Conservation (phyloP, 2,888 invertebrate genomes). For the Pheosia gnoma region DNA sequence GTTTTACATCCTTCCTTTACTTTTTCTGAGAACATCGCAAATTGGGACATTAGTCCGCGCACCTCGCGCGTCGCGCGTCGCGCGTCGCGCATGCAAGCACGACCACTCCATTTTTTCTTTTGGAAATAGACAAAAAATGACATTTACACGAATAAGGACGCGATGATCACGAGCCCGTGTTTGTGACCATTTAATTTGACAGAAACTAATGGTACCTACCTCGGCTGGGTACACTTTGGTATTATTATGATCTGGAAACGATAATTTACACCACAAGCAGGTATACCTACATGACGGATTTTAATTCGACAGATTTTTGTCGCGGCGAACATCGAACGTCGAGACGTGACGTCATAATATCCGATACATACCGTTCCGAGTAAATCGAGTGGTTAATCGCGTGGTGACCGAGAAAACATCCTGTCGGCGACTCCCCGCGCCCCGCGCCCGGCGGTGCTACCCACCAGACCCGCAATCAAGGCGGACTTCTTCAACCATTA, state of each 20-base stretch:
- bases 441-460: constrained; percentile 8
- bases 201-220: constrained; percentile 56
- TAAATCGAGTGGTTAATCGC: constrained; percentile 7
- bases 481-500: constrained; percentile 60
- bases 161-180: constrained; percentile 49
- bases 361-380: constrained; percentile 1
- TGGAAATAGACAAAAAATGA: constrained; percentile 61
- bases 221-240: constrained; percentile 17
- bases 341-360: constrained; percentile 4
- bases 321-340: not conserved
- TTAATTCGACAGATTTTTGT: not conserved
- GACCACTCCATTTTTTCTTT: constrained; percentile 27
- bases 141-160: constrained; percentile 60
- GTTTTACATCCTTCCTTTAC: constrained; percentile 16
- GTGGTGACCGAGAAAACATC: constrained; percentile 6
- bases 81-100: constrained; percentile 28
- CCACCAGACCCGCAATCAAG: constrained; percentile 58
- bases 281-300: not conserved
- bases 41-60: constrained; percentile 34
- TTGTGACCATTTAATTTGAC: constrained; percentile 57
- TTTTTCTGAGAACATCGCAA: constrained; percentile 29
- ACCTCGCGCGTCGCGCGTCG: constrained; percentile 27
- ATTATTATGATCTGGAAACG: constrained; percentile 16
- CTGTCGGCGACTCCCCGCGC: constrained; percentile 3
- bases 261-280: constrained; percentile 16